Evolutionary conservation across 2,888 invertebrate species (phyloP), one percentile per base, ranked within the genome.

Genomic region (Scotopteryx bipunctaria): DNA sequence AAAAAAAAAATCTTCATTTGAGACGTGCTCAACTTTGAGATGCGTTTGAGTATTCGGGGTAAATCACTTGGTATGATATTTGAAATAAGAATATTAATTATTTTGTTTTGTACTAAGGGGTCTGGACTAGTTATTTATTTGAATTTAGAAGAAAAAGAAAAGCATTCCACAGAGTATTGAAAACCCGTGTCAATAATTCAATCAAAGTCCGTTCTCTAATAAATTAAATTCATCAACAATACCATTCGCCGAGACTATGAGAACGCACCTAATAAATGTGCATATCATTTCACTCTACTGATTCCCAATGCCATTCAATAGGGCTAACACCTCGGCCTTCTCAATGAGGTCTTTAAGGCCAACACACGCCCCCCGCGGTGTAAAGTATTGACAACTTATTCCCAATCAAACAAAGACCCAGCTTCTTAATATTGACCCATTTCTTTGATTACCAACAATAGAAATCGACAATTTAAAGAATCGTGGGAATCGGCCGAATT

Each of bases 251-350:
- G 9, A 37, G 59, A 66, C 64, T 71, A 73, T 86, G 85, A 79
- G 85, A 87, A 85, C 71, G 69, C 71, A 74, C 70, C 78, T 84
- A 85, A 85, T 86, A 82, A 83, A 82, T 80, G 76, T 84, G 87
- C 85, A 88, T 89, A 88, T 89, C 87, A 87, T 86, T 87, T 85
- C 86, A 85, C 81, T 81, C 82, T 78, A 79, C 73, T 69, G 83
- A 81, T 57, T 79, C 63, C 67, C 73, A 83, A 85, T 80, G 71
- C 66, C 59, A 73, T 72, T 72, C 72, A 73, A 72, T 70, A 76
- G 70, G 21, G 5, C 32, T 15, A 53, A 57, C 59, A 54, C 55
- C 57, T 57, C 14, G 38, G 27, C 31, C 51, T 37, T 43, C 42
- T 54, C 35, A 48, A 36, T 41, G 35, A 42, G 35, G 31, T 17